phyloP scores from a whole-genome alignment of 1,140 invertebrate genomes.

The Drosophila melanica region DNA sequence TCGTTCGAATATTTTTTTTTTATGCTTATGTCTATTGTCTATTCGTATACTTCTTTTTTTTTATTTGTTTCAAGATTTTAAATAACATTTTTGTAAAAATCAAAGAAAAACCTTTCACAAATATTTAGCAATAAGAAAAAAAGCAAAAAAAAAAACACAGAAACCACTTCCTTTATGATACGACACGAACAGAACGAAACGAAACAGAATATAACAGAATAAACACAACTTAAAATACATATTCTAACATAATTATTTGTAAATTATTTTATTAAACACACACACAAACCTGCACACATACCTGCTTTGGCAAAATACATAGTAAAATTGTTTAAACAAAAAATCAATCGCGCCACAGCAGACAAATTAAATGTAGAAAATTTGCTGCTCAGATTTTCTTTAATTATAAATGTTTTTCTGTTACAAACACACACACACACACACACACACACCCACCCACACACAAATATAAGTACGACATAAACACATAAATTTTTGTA shows the following conservation, averaged over 20 bases:
- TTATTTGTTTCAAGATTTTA: too few species aligned
- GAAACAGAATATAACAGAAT: conserved; percentile 10
- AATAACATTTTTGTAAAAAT: neutral
- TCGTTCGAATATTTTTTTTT: too few species aligned
- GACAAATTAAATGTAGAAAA: neutral
- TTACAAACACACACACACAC: neutral
- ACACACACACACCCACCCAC: neutral
- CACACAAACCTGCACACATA: conserved; percentile 1
- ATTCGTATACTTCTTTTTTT: too few species aligned
- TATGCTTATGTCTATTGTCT: too few species aligned
- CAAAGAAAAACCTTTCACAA: conserved; percentile 10
- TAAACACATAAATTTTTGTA: conserved; percentile 19
- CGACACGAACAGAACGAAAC: conserved; percentile 32
- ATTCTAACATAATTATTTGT: conserved; percentile 16
- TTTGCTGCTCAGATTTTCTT: neutral
- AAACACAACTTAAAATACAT: conserved; percentile 17
- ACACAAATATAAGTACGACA: neutral
- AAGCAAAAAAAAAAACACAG: neutral
- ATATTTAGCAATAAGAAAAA: conserved; percentile 21
- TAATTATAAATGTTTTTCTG: conserved; percentile 17
- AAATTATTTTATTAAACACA: conserved; percentile 30
- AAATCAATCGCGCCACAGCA: neutral
- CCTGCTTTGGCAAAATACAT: conserved; percentile 9
- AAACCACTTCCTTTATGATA: neutral
- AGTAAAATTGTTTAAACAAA: neutral